Conservation (phyloP, 1,140 invertebrate species). For the Drosophila repleta region DNA sequence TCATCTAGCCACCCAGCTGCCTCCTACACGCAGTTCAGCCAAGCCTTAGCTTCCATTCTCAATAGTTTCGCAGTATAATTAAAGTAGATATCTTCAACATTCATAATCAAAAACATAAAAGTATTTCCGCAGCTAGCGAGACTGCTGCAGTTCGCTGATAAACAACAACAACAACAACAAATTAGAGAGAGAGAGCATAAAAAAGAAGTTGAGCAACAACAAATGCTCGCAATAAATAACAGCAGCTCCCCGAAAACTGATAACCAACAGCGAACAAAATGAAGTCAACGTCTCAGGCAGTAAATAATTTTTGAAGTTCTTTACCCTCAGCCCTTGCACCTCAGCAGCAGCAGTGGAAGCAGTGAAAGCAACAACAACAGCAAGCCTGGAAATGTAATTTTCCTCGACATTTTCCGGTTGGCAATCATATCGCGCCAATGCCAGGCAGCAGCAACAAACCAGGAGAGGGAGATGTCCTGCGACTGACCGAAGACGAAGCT, state of each 20-base stretch:
- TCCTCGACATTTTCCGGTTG: slow-evolving; percentile 79
- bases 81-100: background rate
- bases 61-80: no score
- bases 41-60: no score
- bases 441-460: slow-evolving; percentile 56
- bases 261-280: slow-evolving; percentile 68
- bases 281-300: slow-evolving; percentile 77
- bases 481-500: slow-evolving; percentile 39
- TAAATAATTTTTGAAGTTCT: slow-evolving; percentile 74
- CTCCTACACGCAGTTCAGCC: no score
- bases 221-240: slow-evolving; percentile 69
- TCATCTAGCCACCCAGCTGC: no score
- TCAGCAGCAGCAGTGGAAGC: slow-evolving; percentile 1
- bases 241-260: slow-evolving; percentile 61
- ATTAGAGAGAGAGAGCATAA: slow-evolving; percentile 58
- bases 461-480: background rate
- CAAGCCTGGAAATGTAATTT: slow-evolving; percentile 75
- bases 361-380: slow-evolving; percentile 10
- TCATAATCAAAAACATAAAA: slow-evolving; percentile 12
- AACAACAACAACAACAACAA: slow-evolving; percentile 64
- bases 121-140: slow-evolving; percentile 4
- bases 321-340: slow-evolving; percentile 26
- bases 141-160: slow-evolving; percentile 71
- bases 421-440: slow-evolving; percentile 78
- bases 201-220: slow-evolving; percentile 33